Base-by-base conservation (phyloP, 2,888 invertebrate genomes). In the Magallana nippona region DNA sequence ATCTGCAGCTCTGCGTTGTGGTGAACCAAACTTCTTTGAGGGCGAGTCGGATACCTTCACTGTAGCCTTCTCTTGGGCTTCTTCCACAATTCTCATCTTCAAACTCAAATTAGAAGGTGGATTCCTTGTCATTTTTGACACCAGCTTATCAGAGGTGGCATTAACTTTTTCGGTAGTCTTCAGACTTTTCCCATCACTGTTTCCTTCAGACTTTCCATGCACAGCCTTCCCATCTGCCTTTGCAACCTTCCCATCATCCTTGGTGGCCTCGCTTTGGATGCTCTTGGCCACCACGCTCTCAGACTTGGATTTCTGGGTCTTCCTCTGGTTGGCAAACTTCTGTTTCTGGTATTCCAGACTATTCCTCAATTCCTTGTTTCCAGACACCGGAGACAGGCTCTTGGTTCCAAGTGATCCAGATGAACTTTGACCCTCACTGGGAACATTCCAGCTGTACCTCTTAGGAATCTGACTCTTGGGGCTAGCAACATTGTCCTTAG, bases 401-500 rank as follows among this genome's bases (percentile, higher is more conserved):
- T 82, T 85, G 55, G 71, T 82, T 63, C 19, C 63, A 55, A 55
- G 80, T 83, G 62, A 79, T 55, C n/a, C 44, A 32, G 80, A 15
- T 79, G 62, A 22, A 44, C 56, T 44, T 15, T 44, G 44, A 15
- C 44, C 32, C 19, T 82, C 60, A 55, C 19, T 55, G 8, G 63
- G 63, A 71, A 63, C 62, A 60, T 82, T 82, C 82, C 82, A 82
- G 71, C 82, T 82, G 19, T 55, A 55, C n/a, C 60, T 19, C 55
- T 82, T 82, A 11, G 62, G 62, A 56, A 57, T 57, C 27, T 62
- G 55, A 22, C 55, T 55, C n/a, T 56, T 63, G 44, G 44, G 44
- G 44, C 44, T 44, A 0, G 44, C 19, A 13, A 58, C 57, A n/a
- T 56, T 22, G n/a, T 83, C 83, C 17, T 80, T 79, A 1, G 92